Evolutionary conservation across 1,140 invertebrate genomes (phyloP), one percentile per base, ranked within the genome.

Genomic region (Hycleus cichorii): DNA sequence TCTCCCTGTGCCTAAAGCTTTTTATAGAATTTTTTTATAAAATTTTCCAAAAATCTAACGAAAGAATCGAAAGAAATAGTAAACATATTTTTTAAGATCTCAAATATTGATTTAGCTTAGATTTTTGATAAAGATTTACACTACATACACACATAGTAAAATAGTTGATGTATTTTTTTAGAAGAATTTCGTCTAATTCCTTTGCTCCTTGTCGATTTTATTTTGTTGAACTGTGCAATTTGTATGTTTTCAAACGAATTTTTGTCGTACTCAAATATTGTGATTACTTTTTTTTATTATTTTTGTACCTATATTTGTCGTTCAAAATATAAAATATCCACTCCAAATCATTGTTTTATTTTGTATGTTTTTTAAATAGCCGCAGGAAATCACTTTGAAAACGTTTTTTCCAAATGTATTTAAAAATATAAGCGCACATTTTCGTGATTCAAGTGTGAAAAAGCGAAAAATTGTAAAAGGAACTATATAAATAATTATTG

Each of bases 1-100:
- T 57, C 47, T 32, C 32, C 32, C 52, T 61, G 64, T 65, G 64
- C 64, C 64, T 65, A 59, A 63, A 61, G 61, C 58, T 60, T 59
- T 62, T 60, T 63, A 51, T 43, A 32, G 39, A 55, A 39, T 46
- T 53, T 58, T 54, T 40, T 57, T 56, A 39, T 57, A 32, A 43
- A 5, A 25, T 49, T 47, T 58, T 49, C 57, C 57, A 57, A 61
- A 58, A 61, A 52, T 45, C 50, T 52, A 42, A 43, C 59, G 40
- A 53, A 18, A 18, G 18, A 18, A 18, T 18, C 18, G 11, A 4
- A 42, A 61, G 12, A 55, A 56, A 59, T 44, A 18, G 18, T 18
- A 18, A 18, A 18, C 42, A 58, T 62, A 62, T 61, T 60, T 61
- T 58, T 43, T 63, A 64, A 64, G 64, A 64, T 65, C 64, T 64